A percentile compares a stretch with the other conserved stretches of the same genome.
Evolutionary conservation across 1,140 invertebrate species (phyloP).

Genomic region (Vanessa tameamea): DNA sequence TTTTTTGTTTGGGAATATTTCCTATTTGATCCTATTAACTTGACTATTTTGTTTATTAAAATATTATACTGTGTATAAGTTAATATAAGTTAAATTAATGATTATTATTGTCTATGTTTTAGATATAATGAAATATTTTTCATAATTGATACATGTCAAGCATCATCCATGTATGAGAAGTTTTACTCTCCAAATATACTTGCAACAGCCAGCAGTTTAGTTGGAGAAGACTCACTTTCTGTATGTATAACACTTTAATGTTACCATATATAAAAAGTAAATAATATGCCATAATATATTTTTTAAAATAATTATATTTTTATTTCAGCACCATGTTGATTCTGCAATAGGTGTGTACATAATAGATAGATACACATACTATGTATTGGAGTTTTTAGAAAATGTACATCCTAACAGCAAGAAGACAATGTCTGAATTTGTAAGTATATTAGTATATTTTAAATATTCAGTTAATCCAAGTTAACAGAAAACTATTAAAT

Average conservation of each 20-base stretch:
- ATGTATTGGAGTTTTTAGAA: conserved; percentile 98
- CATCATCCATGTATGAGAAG: conserved; percentile 98
- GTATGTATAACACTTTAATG: conserved; percentile 80
- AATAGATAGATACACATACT: conserved; percentile 99
- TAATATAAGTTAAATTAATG: too few relatives aligned
- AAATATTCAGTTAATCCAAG: background rate
- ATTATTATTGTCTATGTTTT: conserved; percentile 51
- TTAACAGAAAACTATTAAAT: background rate
- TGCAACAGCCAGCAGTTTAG: conserved; percentile 97
- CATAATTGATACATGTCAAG: conserved; percentile 99
- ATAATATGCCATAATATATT: background rate
- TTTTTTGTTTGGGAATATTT: too few relatives aligned
- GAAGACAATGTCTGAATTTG: conserved; percentile 96
- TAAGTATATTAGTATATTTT: conserved; percentile 81
- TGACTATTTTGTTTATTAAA: too few relatives aligned
- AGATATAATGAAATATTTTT: conserved; percentile 99
- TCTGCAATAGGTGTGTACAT: conserved; percentile 99
- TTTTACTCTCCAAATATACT: conserved; percentile 99
- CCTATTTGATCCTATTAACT: too few relatives aligned
- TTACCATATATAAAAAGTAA: background rate
- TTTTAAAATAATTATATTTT: conserved; percentile 5
- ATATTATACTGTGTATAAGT: too few relatives aligned
- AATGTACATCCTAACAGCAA: conserved; percentile 93
- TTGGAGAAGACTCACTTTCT: conserved; percentile 98
- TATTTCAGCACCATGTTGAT: conserved; percentile 89